phyloP scores from a whole-genome alignment of 2,113 vertebrate species.

The Hystrix cristata region DNA sequence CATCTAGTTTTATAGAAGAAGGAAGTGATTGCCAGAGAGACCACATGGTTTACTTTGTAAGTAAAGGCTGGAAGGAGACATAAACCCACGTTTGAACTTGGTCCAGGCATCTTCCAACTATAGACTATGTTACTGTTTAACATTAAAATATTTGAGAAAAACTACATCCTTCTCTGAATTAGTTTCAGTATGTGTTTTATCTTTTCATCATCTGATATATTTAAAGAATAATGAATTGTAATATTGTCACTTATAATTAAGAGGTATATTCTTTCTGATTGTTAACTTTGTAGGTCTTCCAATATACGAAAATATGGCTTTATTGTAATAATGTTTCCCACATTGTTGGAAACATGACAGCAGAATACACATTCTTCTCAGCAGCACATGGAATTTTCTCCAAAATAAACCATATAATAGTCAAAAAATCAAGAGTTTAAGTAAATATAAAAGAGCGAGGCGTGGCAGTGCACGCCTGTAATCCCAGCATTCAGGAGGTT shows the following conservation, averaged over 20 bases:
- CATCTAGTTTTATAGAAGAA: background rate
- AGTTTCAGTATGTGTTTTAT: background rate
- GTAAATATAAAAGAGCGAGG: background rate
- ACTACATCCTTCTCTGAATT: background rate
- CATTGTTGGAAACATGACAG: background rate
- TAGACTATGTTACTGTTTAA: background rate
- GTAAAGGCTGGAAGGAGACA: background rate
- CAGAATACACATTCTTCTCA: background rate
- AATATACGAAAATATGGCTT: slow-evolving; percentile 26
- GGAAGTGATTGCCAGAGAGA: background rate
- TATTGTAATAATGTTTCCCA: background rate
- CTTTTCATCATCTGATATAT: background rate
- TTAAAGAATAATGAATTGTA: background rate
- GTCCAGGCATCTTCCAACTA: background rate
- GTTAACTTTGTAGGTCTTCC: background rate
- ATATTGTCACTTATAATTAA: background rate
- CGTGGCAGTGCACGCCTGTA: too few species aligned
- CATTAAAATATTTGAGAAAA: slow-evolving; percentile 1
- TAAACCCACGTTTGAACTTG: background rate
- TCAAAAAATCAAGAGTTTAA: background rate
- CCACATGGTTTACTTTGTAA: background rate
- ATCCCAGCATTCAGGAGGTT: too few species aligned
- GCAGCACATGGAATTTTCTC: background rate
- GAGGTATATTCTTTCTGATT: background rate
- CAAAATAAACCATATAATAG: background rate